phyloP scores from a whole-genome alignment of 2,797 vertebrate species.

The Sternarchorhynchus goeldii region DNA sequence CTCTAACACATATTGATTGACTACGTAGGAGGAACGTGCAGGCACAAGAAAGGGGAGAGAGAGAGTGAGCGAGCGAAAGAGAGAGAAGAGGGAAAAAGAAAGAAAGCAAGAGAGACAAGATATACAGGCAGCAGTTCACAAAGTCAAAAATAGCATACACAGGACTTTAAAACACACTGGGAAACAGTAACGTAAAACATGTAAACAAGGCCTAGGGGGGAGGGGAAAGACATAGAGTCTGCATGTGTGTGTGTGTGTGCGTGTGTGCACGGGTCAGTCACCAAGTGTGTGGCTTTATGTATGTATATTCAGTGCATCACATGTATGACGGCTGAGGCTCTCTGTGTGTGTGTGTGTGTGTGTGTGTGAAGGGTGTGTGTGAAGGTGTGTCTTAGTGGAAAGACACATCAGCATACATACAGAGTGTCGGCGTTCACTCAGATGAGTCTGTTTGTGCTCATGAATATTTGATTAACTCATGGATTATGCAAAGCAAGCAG shows the following conservation, averaged over 20 bases:
- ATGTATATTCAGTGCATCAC: not conserved
- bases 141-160: slow-evolving; percentile 56
- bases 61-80: slow-evolving; percentile 7
- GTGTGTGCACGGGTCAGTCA: not conserved
- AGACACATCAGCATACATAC: not conserved
- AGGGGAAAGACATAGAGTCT: not conserved
- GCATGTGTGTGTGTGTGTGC: slow-evolving; percentile 11
- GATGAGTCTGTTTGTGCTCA: slow-evolving; percentile 63
- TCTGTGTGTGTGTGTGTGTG: not conserved
- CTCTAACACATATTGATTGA: slow-evolving; percentile 76
- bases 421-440: slow-evolving; percentile 23
- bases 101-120: slow-evolving; percentile 51
- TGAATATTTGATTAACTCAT: slow-evolving; percentile 76
- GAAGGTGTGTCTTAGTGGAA: not conserved
- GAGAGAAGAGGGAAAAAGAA: not conserved
- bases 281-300: not conserved
- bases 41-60: not conserved
- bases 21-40: slow-evolving; percentile 56
- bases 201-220: slow-evolving; percentile 13
- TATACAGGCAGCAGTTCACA: slow-evolving; percentile 44
- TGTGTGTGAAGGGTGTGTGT: too few species aligned
- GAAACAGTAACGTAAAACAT: slow-evolving; percentile 10
- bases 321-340: not conserved
- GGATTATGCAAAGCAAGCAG: slow-evolving; percentile 74
- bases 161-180: slow-evolving; percentile 45